Percentiles rank a stretch among this genome's conserved stretches.
Conservation (phyloP, 64 coral and sea anemone genomes). For the Platygyra sinensis region DNA sequence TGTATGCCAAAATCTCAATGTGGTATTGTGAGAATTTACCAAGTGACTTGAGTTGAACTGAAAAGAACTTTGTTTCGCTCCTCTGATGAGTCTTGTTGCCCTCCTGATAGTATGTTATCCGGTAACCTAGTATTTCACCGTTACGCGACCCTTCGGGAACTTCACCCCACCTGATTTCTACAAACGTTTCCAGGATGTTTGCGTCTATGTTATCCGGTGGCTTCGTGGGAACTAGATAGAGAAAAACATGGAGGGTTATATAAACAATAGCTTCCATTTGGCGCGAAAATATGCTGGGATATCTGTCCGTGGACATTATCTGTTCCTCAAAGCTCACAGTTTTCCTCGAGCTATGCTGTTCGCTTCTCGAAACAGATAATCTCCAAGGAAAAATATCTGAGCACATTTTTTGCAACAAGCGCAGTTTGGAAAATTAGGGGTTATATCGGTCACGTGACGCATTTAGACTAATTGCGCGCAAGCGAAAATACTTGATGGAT, state of each 20-base stretch:
- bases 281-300: background rate
- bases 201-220: background rate
- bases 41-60: background rate
- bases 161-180: background rate
- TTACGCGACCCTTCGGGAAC: conserved; percentile 2
- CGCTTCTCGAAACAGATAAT: too few species aligned
- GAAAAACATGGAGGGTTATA: background rate
- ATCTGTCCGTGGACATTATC: too few species aligned
- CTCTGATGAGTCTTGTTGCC: background rate
- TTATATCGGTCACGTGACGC: too few species aligned
- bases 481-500: too few species aligned
- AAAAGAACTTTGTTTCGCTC: background rate
- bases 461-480: too few species aligned
- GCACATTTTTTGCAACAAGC: too few species aligned
- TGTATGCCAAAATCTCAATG: background rate
- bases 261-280: too few species aligned
- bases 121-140: conserved; percentile 49
- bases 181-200: background rate
- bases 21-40: background rate
- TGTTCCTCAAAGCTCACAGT: too few species aligned
- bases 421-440: too few species aligned
- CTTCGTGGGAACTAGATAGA: conserved; percentile 37
- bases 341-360: too few species aligned
- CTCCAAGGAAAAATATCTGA: too few species aligned
- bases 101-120: background rate